phyloP scores from a whole-genome alignment of 2,888 invertebrate genomes.

The Drosophila limbata region DNA sequence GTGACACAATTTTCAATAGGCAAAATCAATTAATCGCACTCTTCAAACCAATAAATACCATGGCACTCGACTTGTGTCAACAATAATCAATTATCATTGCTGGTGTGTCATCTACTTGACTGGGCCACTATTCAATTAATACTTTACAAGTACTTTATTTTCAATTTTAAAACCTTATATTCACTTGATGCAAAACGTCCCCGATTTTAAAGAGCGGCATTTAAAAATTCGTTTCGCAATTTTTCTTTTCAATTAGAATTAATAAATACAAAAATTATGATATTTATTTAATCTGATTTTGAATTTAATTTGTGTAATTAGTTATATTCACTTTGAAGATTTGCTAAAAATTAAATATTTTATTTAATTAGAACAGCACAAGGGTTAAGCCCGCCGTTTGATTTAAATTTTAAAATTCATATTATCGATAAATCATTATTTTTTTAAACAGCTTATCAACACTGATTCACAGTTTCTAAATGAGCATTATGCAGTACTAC shows the following conservation, averaged over 20 bases:
- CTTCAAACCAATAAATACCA: neutral
- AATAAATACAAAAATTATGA: too few relatives aligned
- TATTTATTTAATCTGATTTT: neutral
- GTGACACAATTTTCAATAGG: neutral
- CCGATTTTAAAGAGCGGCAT: too few relatives aligned
- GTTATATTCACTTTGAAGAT: neutral
- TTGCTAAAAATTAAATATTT: neutral
- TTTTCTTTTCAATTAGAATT: too few relatives aligned
- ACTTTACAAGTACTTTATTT: neutral
- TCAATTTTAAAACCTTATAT: too few relatives aligned
- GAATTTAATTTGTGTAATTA: neutral
- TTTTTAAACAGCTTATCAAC: conserved; percentile 10
- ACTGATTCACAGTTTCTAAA: neutral
- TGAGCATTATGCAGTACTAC: conserved; percentile 13
- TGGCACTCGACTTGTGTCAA: neutral
- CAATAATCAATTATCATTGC: neutral
- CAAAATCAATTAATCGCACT: neutral
- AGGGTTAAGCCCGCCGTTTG: neutral
- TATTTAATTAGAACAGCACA: neutral
- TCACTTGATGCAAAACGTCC: too few relatives aligned
- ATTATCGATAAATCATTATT: conserved; percentile 27
- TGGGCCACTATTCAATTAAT: neutral
- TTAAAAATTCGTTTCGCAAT: too few relatives aligned
- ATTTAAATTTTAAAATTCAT: neutral
- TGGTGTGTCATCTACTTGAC: neutral